Conservation (phyloP, 2,888 invertebrate species). For the Achlya flavicornis region DNA sequence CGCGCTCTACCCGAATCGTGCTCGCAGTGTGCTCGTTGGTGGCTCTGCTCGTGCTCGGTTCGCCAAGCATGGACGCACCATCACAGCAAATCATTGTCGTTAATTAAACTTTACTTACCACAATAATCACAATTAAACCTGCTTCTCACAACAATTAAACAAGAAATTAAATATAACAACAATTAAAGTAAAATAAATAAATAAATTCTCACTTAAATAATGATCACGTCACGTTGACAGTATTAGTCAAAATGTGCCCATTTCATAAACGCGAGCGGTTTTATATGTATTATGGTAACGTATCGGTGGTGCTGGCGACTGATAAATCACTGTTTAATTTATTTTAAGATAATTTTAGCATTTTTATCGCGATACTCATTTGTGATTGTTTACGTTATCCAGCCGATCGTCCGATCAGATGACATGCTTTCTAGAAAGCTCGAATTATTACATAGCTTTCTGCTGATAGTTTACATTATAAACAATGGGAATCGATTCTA, state of each 20-base stretch:
- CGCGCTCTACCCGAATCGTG: no score
- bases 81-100: neutral
- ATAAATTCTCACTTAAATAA: slow-evolving; percentile 6
- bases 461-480: neutral
- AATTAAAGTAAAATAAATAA: no score
- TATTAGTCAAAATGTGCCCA: slow-evolving; percentile 2
- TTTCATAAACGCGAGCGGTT: slow-evolving; percentile 18
- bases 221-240: slow-evolving; percentile 1
- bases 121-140: neutral
- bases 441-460: neutral
- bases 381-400: slow-evolving; percentile 14
- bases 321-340: slow-evolving; percentile 24
- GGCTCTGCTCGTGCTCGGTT: no score
- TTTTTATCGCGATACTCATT: slow-evolving; percentile 14
- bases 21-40: no score
- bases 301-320: slow-evolving; percentile 1
- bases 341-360: slow-evolving; percentile 23
- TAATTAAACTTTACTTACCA: neutral
- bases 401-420: neutral
- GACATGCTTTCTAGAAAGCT: neutral
- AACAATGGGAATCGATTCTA: no score
- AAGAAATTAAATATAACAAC: no score
- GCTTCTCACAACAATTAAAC: no score
- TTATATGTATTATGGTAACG: slow-evolving; percentile 22
- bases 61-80: no score